phyloP scores from a whole-genome alignment of 2,797 vertebrate species.

The Aphelocoma californica region DNA sequence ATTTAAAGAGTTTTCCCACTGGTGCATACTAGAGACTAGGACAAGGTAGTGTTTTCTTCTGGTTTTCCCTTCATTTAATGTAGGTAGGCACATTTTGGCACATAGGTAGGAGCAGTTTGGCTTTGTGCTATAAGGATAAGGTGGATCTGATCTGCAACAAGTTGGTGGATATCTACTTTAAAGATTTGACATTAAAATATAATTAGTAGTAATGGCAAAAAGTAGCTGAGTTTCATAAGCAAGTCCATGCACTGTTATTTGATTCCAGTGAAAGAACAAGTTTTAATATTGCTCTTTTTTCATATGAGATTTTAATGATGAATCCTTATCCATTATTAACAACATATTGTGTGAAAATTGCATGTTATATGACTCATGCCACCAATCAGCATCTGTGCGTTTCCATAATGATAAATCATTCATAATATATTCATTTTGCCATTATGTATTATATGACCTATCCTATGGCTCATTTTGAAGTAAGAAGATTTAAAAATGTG shows the following conservation, averaged over 20 bases:
- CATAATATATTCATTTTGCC: conserved; percentile 69
- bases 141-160: conserved; percentile 30
- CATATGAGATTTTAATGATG: conserved; percentile 66
- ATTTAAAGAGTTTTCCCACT: not conserved
- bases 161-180: conserved; percentile 32
- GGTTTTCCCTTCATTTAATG: not conserved
- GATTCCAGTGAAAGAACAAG: conserved; percentile 54
- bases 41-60: not conserved
- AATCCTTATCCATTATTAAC: conserved; percentile 79
- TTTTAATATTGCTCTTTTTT: conserved; percentile 74
- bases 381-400: conserved; percentile 69
- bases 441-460: conserved; percentile 62
- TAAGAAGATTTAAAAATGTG: conserved; percentile 66
- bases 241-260: conserved; percentile 59
- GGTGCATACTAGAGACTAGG: not conserved
- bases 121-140: not conserved
- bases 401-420: conserved; percentile 77
- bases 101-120: not conserved
- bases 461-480: conserved; percentile 71
- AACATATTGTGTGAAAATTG: conserved; percentile 68
- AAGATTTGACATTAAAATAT: conserved; percentile 59
- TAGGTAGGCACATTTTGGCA: not conserved
- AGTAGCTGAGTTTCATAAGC: conserved; percentile 49
- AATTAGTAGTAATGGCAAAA: conserved; percentile 51
- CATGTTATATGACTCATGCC: conserved; percentile 65